These are phyloP conservation scores for Drosophila pseudoananassae DNA, from an alignment of 1,140 invertebrate genomes.

Conservation along the genomic window DNA sequence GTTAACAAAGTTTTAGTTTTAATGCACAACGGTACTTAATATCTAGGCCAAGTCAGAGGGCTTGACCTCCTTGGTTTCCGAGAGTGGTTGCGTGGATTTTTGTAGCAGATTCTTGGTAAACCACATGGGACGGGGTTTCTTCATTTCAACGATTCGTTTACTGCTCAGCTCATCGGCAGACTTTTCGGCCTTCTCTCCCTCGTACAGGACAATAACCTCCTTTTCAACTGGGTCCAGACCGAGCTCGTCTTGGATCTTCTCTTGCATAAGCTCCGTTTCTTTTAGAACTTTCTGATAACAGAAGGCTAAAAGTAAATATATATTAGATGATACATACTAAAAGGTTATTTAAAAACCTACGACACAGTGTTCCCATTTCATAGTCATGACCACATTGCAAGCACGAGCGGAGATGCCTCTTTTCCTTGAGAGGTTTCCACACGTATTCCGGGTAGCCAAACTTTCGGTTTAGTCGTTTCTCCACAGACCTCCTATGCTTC, in stretches of 20 bases:
- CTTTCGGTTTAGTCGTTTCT: slow-evolving; percentile 89
- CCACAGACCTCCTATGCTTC: slow-evolving; percentile 89
- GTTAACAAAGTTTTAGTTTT: slow-evolving; percentile 45
- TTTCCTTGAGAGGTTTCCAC: slow-evolving; percentile 89
- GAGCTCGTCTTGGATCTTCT: slow-evolving; percentile 89
- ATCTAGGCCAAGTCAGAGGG: slow-evolving; percentile 88
- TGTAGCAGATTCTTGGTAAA: slow-evolving; percentile 93
- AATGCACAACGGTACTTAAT: slow-evolving; percentile 30
- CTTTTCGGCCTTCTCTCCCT: slow-evolving; percentile 89
- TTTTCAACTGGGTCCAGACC: slow-evolving; percentile 90
- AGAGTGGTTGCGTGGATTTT: slow-evolving; percentile 88
- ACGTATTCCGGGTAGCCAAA: slow-evolving; percentile 88
- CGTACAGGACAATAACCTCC: slow-evolving; percentile 93
- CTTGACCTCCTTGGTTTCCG: slow-evolving; percentile 88
- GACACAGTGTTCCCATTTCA: slow-evolving; percentile 90
- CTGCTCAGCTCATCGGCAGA: slow-evolving; percentile 85
- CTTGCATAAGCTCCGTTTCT: slow-evolving; percentile 92
- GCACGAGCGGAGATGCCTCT: slow-evolving; percentile 91
- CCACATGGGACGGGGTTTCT: slow-evolving; percentile 90
- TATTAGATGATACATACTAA: slow-evolving; percentile 2
- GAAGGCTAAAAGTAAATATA: slow-evolving; percentile 85
- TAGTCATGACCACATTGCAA: slow-evolving; percentile 92
- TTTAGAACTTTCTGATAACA: slow-evolving; percentile 92
- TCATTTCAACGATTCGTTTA: slow-evolving; percentile 90
- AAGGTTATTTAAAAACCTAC: slow-evolving; percentile 89